Evolutionary conservation across 1,140 invertebrate species (phyloP).

Genomic region (Eriocheir sinensis): DNA sequence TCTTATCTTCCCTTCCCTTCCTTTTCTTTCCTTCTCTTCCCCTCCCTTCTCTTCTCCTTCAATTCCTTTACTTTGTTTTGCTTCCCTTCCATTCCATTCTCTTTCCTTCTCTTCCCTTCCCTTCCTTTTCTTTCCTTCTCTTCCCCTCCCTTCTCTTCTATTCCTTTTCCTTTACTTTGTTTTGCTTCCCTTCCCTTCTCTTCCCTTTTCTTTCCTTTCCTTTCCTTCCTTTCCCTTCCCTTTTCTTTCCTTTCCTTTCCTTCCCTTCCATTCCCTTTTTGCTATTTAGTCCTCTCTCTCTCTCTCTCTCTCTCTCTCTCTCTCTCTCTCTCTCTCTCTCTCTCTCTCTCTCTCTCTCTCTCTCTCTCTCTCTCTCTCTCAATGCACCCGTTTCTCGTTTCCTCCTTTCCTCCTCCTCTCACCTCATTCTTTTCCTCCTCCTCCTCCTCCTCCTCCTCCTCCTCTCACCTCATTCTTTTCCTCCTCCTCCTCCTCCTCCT

Average conservation of each 20-base stretch:
- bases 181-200: not conserved
- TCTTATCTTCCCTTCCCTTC: not conserved
- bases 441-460: too few relatives aligned
- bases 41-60: not conserved
- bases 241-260: too few relatives aligned
- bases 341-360: too few relatives aligned
- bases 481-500: not conserved
- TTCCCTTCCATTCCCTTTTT: too few relatives aligned
- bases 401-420: too few relatives aligned
- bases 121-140: not conserved
- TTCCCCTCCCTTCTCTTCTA: not conserved
- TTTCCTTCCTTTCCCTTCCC: not conserved
- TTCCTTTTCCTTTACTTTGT: not conserved
- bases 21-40: not conserved
- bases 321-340: too few relatives aligned
- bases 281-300: too few relatives aligned
- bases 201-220: not conserved
- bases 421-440: too few relatives aligned
- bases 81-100: not conserved
- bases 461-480: not conserved
- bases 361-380: too few relatives aligned
- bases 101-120: constrained; percentile 2
- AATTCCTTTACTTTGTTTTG: not conserved
- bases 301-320: too few relatives aligned
- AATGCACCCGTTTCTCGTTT: too few relatives aligned